These are phyloP conservation scores for Ischnus inquisitorius DNA, from an alignment of 2,888 invertebrate genomes.

Conservation along the genomic window DNA sequence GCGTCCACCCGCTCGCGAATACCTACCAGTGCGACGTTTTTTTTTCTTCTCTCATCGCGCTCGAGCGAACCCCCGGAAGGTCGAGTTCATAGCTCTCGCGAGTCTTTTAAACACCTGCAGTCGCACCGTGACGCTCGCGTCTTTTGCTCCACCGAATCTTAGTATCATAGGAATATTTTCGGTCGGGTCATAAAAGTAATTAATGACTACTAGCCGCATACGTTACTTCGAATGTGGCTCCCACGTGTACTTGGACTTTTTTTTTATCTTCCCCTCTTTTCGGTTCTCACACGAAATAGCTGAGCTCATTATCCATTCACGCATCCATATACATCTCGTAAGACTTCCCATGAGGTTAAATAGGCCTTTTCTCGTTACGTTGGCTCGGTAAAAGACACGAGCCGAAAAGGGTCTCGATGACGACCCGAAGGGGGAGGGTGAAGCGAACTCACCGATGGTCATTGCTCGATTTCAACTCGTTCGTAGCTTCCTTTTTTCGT, in stretches of 20 bases:
- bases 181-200: constrained; percentile 8
- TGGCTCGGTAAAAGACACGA: constrained; percentile 20
- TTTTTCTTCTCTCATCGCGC: constrained; percentile 3
- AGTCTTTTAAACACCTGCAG: constrained; percentile 36
- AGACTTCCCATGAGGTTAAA: constrained; percentile 36
- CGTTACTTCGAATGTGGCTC: constrained; percentile 58
- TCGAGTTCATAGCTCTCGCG: constrained; percentile 30
- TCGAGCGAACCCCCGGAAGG: constrained; percentile 40
- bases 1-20: constrained; percentile 39
- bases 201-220: constrained; percentile 28
- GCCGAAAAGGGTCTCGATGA: constrained; percentile 29
- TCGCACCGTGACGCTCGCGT: constrained; percentile 19
- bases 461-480: constrained; percentile 46
- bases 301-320: constrained; percentile 62
- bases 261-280: constrained; percentile 48
- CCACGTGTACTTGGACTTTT: constrained; percentile 60
- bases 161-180: constrained; percentile 11
- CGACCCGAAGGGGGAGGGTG: not conserved
- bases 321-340: constrained; percentile 58
- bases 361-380: constrained; percentile 22
- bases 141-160: constrained; percentile 1
- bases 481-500: not conserved
- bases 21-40: not conserved
- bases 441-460: constrained; percentile 24
- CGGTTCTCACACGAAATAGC: constrained; percentile 61